Evolutionary conservation across 2,888 invertebrate genomes (phyloP).

Genomic region (Tinea trinotella): DNA sequence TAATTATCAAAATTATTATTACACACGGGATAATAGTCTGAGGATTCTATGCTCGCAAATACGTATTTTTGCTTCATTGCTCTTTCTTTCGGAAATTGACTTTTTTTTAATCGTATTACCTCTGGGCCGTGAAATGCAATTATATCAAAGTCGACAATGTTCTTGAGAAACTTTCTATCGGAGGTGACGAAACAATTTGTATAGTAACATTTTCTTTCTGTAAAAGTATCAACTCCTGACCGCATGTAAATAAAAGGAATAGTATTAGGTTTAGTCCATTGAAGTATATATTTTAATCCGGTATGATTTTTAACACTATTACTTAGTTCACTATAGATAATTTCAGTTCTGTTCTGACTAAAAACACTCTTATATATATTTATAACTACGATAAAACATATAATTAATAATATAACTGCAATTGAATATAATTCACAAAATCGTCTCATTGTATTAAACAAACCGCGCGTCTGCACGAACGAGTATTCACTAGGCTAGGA

Average conservation of each 20-base stretch:
- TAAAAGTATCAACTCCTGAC: conserved; percentile 31
- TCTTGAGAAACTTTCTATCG: conserved; percentile 30
- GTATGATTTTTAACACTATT: conserved; percentile 13
- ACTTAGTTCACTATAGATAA: neutral
- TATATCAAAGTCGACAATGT: conserved; percentile 41
- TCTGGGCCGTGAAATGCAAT: conserved; percentile 44
- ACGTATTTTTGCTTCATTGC: conserved; percentile 44
- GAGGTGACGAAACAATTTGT: conserved; percentile 45
- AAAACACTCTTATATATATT: neutral
- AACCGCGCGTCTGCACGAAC: too few relatives aligned
- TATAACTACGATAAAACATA: neutral
- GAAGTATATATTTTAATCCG: conserved; percentile 37
- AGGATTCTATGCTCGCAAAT: conserved; percentile 24
- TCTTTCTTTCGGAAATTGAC: conserved; percentile 32
- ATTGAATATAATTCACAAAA: neutral
- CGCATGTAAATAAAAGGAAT: conserved; percentile 34
- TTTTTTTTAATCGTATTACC: conserved; percentile 24
- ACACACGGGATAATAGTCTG: conserved; percentile 24
- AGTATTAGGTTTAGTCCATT: conserved; percentile 35
- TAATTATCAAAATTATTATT: conserved; percentile 21
- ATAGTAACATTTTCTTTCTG: conserved; percentile 35
- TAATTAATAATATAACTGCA: neutral
- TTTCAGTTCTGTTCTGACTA: too few relatives aligned
- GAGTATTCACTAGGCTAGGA: too few relatives aligned
- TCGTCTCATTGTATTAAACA: too few relatives aligned